These are phyloP conservation scores for Wasmannia auropunctata DNA, from an alignment of 1,140 invertebrate genomes.

Conservation along the genomic window DNA sequence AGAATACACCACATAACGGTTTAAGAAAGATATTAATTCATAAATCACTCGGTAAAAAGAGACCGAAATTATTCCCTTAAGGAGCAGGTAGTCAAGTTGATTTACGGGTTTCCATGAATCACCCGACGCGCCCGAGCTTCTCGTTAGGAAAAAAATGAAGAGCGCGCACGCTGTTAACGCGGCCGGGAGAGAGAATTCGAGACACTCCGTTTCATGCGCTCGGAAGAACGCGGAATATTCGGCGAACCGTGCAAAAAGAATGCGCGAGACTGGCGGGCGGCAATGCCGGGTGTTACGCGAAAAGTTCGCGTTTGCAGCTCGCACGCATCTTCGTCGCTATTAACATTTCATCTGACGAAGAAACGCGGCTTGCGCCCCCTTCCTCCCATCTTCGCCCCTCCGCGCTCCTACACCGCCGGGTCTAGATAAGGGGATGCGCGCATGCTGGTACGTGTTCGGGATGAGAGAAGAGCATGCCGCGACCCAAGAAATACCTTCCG, in stretches of 20 bases:
- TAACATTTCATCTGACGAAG: conserved; percentile 77
- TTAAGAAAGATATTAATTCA: conserved; percentile 67
- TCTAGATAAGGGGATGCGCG: conserved; percentile 3
- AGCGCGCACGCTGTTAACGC: conserved; percentile 50
- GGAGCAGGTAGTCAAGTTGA: conserved; percentile 57
- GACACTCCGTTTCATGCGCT: conserved; percentile 34
- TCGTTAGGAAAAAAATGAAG: conserved; percentile 54
- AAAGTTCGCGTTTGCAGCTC: conserved; percentile 37
- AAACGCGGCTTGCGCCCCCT: conserved; percentile 63
- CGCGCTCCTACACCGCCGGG: neutral
- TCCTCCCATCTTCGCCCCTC: too few relatives aligned
- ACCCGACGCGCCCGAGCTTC: conserved; percentile 38
- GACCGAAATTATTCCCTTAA: conserved; percentile 64
- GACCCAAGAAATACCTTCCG: conserved; percentile 24
- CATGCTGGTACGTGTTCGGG: conserved; percentile 41
- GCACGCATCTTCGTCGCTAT: conserved; percentile 68
- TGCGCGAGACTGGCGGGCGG: neutral
- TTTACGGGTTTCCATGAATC: conserved; percentile 64
- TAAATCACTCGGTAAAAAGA: conserved; percentile 56
- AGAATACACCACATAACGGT: conserved; percentile 11
- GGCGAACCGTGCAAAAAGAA: conserved; percentile 37
- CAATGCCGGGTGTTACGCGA: conserved; percentile 14
- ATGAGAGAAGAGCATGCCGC: conserved; percentile 13
- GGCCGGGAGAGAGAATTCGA: conserved; percentile 28
- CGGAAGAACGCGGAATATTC: conserved; percentile 19